Evolutionary conservation across 2,797 vertebrate species (phyloP).

Genomic region (Epinephelus malabaricus): DNA sequence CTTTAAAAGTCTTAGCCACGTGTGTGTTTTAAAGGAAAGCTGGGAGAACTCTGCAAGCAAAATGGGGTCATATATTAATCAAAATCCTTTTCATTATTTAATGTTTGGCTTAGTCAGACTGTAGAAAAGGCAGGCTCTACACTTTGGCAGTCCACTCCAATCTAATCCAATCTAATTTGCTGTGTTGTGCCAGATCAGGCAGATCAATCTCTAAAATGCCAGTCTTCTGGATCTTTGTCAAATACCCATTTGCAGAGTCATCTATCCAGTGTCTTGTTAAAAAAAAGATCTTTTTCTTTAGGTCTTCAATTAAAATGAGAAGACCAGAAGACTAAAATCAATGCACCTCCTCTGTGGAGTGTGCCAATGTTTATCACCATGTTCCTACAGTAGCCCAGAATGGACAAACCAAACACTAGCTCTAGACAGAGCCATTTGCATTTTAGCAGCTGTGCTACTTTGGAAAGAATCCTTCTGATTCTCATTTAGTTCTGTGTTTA

Average conservation of each 20-base stretch:
- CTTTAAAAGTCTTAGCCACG: no score
- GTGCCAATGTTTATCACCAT: no score
- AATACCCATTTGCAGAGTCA: constrained; percentile 40
- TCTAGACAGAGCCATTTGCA: no score
- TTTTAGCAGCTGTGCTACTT: no score
- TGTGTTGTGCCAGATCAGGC: constrained; percentile 41
- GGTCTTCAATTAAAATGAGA: not conserved
- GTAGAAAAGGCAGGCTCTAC: constrained; percentile 4
- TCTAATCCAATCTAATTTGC: constrained; percentile 54
- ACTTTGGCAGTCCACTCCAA: constrained; percentile 34
- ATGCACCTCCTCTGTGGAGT: no score
- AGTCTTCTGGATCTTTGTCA: constrained; percentile 43
- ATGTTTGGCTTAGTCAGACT: constrained; percentile 35
- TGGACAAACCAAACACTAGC: no score
- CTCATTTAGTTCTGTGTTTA: no score
- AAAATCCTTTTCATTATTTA: constrained; percentile 54
- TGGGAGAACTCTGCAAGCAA: constrained; percentile 4
- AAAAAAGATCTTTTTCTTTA: constrained; percentile 3
- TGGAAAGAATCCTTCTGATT: no score
- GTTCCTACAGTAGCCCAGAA: no score
- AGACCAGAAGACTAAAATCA: no score
- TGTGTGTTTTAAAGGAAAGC: constrained; percentile 11
- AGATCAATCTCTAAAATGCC: constrained; percentile 48
- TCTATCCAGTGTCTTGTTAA: constrained; percentile 7
- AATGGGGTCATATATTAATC: constrained; percentile 40